Conservation (phyloP, 1,140 invertebrate species). For the Bombyx mandarina region DNA sequence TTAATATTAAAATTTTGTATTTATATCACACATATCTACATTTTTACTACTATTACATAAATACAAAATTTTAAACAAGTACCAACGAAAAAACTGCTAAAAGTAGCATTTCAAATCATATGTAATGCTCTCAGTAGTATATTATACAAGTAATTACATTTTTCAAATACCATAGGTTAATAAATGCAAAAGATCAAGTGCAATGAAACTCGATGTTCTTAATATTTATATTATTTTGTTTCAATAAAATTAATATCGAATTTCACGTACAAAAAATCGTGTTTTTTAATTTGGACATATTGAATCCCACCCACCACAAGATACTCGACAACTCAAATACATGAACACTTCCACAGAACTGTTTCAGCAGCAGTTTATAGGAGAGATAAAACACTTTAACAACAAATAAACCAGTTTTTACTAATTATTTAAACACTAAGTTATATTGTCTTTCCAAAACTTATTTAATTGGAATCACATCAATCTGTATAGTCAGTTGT, state of each 20-base stretch:
- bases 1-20: constrained; percentile 72
- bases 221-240: constrained; percentile 32
- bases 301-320: constrained; percentile 36
- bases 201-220: constrained; percentile 58
- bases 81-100: constrained; percentile 65
- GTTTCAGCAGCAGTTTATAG: constrained; percentile 43
- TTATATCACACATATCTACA: constrained; percentile 72
- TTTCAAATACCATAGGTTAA: constrained; percentile 71
- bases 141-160: constrained; percentile 73
- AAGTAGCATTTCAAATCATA: constrained; percentile 66
- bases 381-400: constrained; percentile 64
- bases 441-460: constrained; percentile 69
- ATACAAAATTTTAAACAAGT: constrained; percentile 72
- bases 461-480: constrained; percentile 53
- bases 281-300: constrained; percentile 40
- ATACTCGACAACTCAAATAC: constrained; percentile 50
- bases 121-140: constrained; percentile 63
- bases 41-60: constrained; percentile 70
- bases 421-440: constrained; percentile 66
- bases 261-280: constrained; percentile 45
- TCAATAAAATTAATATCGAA: constrained; percentile 54
- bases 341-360: constrained; percentile 44
- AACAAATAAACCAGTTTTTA: constrained; percentile 62
- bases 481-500: constrained; percentile 29
- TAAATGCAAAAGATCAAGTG: constrained; percentile 73